Percentiles rank a stretch among this genome's conserved stretches.
These are phyloP conservation scores for Hyalella azteca DNA, from an alignment of 2,888 invertebrate species.

Conservation along the genomic window DNA sequence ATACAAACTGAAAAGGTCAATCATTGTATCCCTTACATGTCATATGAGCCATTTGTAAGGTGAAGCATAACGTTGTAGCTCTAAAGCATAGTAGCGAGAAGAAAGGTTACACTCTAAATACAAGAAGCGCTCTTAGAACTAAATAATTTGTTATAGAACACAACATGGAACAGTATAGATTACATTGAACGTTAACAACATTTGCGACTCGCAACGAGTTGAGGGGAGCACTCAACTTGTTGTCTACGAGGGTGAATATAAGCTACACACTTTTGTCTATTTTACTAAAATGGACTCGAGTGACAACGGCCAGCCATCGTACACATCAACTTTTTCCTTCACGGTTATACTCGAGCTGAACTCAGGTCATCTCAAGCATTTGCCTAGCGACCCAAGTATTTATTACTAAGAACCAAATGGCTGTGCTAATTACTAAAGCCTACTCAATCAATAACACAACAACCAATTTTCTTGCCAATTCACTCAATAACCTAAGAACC, in stretches of 20 bases:
- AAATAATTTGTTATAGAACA: slow-evolving; percentile 36
- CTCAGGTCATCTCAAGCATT: too few relatives aligned
- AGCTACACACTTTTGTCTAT: background rate
- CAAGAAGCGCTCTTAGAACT: slow-evolving; percentile 22
- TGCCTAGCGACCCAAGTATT: too few relatives aligned
- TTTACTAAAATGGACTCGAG: background rate
- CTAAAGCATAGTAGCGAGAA: slow-evolving; percentile 1
- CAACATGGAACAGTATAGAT: slow-evolving; percentile 32
- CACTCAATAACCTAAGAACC: too few relatives aligned
- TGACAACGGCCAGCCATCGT: slow-evolving; percentile 24
- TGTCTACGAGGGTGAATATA: background rate
- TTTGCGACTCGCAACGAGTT: slow-evolving; percentile 29
- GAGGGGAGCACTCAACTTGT: background rate
- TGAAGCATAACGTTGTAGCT: too few relatives aligned
- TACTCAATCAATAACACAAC: too few relatives aligned
- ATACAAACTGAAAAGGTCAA: too few relatives aligned
- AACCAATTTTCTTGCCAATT: too few relatives aligned
- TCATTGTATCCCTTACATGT: too few relatives aligned
- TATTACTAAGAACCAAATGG: too few relatives aligned
- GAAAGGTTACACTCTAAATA: slow-evolving; percentile 21
- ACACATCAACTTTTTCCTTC: background rate
- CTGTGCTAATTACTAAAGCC: too few relatives aligned
- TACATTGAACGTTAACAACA: slow-evolving; percentile 25
- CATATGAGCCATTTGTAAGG: too few relatives aligned
- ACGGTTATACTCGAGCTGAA: too few relatives aligned